Conservation (phyloP, 1,140 invertebrate genomes). For the Lerema accius region DNA sequence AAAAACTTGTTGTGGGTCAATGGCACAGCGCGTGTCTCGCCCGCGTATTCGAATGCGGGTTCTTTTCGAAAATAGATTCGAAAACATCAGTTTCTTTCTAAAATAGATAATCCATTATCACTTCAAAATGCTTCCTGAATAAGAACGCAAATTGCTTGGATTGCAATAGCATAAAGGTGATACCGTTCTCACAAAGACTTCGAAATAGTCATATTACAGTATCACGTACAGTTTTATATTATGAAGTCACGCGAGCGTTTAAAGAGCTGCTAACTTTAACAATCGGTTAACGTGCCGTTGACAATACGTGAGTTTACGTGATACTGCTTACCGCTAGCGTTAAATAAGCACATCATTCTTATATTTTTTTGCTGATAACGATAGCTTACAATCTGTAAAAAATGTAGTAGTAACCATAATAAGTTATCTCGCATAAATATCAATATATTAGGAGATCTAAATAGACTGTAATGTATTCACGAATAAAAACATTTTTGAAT, state of each 20-base stretch:
- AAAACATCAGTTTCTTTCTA: not conserved
- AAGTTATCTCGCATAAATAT: no score
- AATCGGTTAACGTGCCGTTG: conserved; percentile 8
- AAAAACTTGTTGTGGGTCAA: conserved; percentile 78
- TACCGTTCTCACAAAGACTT: conserved; percentile 28
- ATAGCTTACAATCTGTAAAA: no score
- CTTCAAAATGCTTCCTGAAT: not conserved
- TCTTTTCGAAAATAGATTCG: not conserved
- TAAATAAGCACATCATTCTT: no score
- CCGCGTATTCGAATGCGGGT: conserved; percentile 34
- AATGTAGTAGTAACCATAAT: no score
- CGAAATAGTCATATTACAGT: conserved; percentile 22
- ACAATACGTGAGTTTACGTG: conserved; percentile 1
- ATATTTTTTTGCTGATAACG: no score
- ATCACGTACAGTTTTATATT: conserved; percentile 26
- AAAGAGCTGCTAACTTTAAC: not conserved
- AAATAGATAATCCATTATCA: not conserved
- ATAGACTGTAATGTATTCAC: no score
- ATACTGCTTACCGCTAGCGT: no score
- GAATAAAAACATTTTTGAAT: no score
- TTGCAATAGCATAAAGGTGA: conserved; percentile 13
- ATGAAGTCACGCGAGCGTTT: conserved; percentile 23
- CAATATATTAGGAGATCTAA: no score
- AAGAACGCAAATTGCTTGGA: conserved; percentile 3
- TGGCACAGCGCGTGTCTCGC: conserved; percentile 55